These are phyloP conservation scores for Oxystoma pomonae DNA, from an alignment of 2,888 invertebrate species.

Conservation along the genomic window DNA sequence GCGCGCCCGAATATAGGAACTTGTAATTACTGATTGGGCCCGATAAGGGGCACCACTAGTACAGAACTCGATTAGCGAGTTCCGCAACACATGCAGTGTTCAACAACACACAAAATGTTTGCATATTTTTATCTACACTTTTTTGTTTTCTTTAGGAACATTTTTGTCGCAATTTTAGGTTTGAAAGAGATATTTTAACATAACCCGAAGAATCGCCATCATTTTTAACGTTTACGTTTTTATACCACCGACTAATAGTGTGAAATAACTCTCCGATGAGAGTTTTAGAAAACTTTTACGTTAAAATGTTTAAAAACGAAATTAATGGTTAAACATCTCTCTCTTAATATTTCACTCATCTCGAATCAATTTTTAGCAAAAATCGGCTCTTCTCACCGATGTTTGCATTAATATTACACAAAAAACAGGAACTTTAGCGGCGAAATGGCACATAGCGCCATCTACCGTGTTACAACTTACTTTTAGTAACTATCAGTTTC, in stretches of 20 bases:
- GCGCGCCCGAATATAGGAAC: slow-evolving; percentile 47
- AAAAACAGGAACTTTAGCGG: slow-evolving; percentile 3
- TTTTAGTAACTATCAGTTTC: slow-evolving; percentile 51
- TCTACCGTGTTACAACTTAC: slow-evolving; percentile 30
- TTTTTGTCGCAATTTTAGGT: slow-evolving; percentile 44
- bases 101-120: no score
- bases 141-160: slow-evolving; percentile 46
- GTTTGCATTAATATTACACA: background rate
- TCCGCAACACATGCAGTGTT: slow-evolving; percentile 20
- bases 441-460: slow-evolving; percentile 21
- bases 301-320: no score
- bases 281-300: no score
- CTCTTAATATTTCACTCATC: background rate
- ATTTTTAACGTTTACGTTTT: no score
- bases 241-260: no score
- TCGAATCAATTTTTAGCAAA: slow-evolving; percentile 28
- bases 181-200: background rate
- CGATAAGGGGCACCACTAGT: slow-evolving; percentile 40
- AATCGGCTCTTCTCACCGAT: background rate
- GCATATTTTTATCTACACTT: slow-evolving; percentile 39
- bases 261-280: no score
- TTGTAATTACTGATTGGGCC: slow-evolving; percentile 48
- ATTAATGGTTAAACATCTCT: no score
- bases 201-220: no score
- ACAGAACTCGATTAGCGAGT: slow-evolving; percentile 15